phyloP scores from a whole-genome alignment of 2,797 vertebrate species.

The Crenichthys baileyi region DNA sequence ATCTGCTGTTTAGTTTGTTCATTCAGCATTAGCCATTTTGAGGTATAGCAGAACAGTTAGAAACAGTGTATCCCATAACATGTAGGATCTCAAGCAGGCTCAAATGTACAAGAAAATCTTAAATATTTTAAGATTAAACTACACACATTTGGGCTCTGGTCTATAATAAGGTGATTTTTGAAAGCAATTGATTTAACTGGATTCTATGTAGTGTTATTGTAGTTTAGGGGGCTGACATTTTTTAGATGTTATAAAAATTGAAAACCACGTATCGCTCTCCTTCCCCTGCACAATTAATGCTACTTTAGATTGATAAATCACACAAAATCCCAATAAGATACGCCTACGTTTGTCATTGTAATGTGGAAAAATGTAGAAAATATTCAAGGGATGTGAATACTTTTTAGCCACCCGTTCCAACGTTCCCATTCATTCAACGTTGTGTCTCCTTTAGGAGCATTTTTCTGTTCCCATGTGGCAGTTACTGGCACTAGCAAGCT shows the following conservation, averaged over 20 bases:
- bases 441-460: not conserved
- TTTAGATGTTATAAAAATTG: not conserved
- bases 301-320: not conserved
- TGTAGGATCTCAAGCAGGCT: constrained; percentile 14
- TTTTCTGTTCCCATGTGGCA: constrained; percentile 1
- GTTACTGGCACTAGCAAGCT: constrained; percentile 6
- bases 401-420: not conserved
- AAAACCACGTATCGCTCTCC: not conserved
- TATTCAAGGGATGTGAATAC: not conserved
- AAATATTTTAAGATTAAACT: not conserved
- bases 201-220: no score
- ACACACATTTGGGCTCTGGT: not conserved
- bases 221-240: no score
- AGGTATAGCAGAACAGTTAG: not conserved
- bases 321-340: not conserved
- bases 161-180: not conserved
- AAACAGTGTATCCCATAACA: constrained; percentile 1
- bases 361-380: not conserved
- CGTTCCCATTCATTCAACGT: not conserved
- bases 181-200: not conserved
- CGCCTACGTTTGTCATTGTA: not conserved
- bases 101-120: constrained; percentile 9
- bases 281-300: not conserved
- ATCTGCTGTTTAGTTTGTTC: constrained; percentile 2
- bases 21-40: constrained; percentile 13